A percentile compares a stretch with the other conserved stretches of the same genome.
Evolutionary conservation across 2,888 invertebrate genomes (phyloP).

Genomic region (Ashinkailepas kermadecensis): DNA sequence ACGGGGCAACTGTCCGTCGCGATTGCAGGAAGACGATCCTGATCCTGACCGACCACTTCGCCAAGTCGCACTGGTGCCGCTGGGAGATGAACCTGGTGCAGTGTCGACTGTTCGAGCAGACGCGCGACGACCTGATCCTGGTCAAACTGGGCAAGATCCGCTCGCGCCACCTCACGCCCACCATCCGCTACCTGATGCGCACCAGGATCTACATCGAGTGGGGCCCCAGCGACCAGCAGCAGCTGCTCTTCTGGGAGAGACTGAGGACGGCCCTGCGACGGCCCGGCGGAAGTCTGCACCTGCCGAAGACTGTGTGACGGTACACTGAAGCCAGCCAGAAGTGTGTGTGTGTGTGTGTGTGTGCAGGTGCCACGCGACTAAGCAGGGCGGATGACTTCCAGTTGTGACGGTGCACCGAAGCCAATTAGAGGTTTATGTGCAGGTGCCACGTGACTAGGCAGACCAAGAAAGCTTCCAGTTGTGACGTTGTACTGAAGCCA

Average conservation of each 20-base stretch:
- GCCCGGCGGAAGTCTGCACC: neutral
- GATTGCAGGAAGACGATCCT: constrained; percentile 57
- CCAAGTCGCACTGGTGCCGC: constrained; percentile 62
- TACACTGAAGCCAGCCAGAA: neutral
- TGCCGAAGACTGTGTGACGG: neutral
- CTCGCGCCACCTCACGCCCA: constrained; percentile 51
- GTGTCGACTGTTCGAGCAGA: constrained; percentile 54
- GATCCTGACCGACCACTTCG: constrained; percentile 59
- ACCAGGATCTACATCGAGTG: constrained; percentile 63
- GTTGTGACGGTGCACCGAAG: no score
- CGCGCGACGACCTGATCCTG: constrained; percentile 52
- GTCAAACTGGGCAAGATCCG: constrained; percentile 55
- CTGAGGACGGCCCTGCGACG: constrained; percentile 29
- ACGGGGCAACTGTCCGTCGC: constrained; percentile 37
- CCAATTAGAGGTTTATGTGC: no score
- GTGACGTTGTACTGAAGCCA: no score
- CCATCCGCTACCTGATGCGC: constrained; percentile 55
- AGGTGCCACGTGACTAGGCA: no score
- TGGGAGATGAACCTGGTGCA: constrained; percentile 63
- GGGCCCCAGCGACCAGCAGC: constrained; percentile 45
- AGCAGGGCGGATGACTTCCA: no score
- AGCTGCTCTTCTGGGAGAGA: constrained; percentile 38
- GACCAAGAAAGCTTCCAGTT: no score
- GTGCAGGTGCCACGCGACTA: no score
- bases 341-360: no score